A percentile compares a stretch with the other conserved stretches of the same genome.
Evolutionary conservation across 2,113 vertebrate genomes (phyloP).

Genomic region (Piaya cayana): DNA sequence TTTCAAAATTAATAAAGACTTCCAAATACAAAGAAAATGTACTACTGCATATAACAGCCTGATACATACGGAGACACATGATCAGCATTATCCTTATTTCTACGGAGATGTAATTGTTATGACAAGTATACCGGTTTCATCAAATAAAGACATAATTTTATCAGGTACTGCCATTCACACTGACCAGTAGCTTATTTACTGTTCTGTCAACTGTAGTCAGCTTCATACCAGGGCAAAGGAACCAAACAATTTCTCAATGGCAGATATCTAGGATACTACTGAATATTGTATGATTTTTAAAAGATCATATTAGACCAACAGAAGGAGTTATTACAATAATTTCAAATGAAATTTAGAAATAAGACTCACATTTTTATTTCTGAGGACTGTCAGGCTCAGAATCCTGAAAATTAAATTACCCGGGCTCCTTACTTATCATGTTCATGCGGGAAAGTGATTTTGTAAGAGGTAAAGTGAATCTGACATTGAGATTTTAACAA

Average conservation of each 20-base stretch:
- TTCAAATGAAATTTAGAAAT: background rate
- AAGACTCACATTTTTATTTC: background rate
- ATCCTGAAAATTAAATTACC: background rate
- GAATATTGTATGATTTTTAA: background rate
- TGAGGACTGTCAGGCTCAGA: background rate
- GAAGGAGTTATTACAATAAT: background rate
- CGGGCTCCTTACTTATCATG: background rate
- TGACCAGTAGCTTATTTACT: background rate
- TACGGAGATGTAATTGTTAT: background rate
- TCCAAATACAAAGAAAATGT: background rate
- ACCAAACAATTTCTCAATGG: accelerated
- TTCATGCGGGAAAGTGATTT: background rate
- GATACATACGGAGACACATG: accelerated
- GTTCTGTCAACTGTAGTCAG: background rate
- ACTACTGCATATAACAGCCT: background rate
- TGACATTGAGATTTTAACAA: background rate
- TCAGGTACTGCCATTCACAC: background rate
- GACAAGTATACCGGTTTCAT: background rate
- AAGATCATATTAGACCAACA: background rate
- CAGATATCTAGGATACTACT: background rate
- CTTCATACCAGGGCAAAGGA: background rate
- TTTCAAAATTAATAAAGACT: background rate
- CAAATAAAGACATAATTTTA: background rate
- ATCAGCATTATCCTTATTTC: background rate
- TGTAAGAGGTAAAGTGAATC: background rate